These are phyloP conservation scores for Alexandromys fortis DNA, from an alignment of 2,113 vertebrate species.

Conservation along the genomic window DNA sequence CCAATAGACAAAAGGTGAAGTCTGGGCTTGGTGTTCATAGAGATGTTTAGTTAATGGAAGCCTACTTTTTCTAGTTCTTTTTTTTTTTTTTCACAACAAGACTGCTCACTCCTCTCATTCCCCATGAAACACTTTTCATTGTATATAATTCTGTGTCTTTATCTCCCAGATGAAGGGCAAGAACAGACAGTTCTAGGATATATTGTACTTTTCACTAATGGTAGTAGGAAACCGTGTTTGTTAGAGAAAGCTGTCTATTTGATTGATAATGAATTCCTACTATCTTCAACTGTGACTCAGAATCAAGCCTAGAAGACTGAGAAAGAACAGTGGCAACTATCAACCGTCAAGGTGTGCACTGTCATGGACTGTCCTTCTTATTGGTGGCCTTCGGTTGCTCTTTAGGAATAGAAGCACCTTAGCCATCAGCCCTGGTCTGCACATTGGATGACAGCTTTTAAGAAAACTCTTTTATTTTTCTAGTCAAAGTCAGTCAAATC, in stretches of 20 bases:
- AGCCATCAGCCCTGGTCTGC: background rate
- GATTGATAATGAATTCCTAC: background rate
- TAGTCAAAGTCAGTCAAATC: background rate
- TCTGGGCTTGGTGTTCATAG: background rate
- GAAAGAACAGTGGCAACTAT: conserved; percentile 1
- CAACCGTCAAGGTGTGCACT: background rate
- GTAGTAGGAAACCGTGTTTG: background rate
- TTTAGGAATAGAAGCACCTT: background rate
- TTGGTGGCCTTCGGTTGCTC: background rate
- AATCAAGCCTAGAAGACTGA: background rate
- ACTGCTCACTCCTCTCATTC: background rate
- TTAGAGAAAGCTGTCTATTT: background rate
- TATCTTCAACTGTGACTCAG: background rate
- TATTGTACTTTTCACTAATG: background rate
- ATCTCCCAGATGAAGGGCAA: background rate
- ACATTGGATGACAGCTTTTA: background rate
- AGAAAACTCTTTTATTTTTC: conserved; percentile 27
- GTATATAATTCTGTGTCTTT: conserved; percentile 2
- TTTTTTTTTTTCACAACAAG: background rate
- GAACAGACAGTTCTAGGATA: background rate
- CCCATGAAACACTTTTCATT: background rate
- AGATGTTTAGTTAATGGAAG: background rate
- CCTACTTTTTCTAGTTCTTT: background rate
- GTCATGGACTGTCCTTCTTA: background rate
- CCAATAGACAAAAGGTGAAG: background rate